These are phyloP conservation scores for Menidia menidia DNA, from an alignment of 2,797 vertebrate genomes.

Conservation along the genomic window DNA sequence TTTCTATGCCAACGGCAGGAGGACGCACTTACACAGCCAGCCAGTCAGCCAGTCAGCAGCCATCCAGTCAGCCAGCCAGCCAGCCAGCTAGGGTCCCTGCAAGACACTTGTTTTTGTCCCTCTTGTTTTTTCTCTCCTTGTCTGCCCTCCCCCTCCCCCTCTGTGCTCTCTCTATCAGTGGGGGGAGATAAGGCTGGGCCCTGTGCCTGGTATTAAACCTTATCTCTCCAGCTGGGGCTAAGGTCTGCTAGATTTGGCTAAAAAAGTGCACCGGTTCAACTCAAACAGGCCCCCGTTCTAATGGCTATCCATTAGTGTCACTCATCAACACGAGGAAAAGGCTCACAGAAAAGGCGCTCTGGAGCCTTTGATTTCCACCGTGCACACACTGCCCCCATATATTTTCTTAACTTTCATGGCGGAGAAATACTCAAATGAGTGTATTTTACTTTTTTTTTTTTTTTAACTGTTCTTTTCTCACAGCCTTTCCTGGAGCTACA, in stretches of 20 bases:
- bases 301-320: slow-evolving; percentile 73
- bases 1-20: slow-evolving; percentile 86
- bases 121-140: slow-evolving; percentile 69
- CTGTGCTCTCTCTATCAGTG: slow-evolving; percentile 72
- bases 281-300: slow-evolving; percentile 77
- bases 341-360: slow-evolving; percentile 18
- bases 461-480: slow-evolving; percentile 17
- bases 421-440: slow-evolving; percentile 46
- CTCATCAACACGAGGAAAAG: slow-evolving; percentile 46
- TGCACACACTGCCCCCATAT: neutral
- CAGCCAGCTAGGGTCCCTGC: slow-evolving; percentile 75
- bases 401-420: slow-evolving; percentile 40
- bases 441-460: slow-evolving; percentile 29
- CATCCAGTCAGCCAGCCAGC: slow-evolving; percentile 64
- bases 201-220: slow-evolving; percentile 78
- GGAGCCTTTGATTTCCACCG: slow-evolving; percentile 13
- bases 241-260: slow-evolving; percentile 76
- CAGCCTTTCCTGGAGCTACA: slow-evolving; percentile 42
- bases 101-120: slow-evolving; percentile 81
- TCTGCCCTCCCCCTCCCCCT: slow-evolving; percentile 45
- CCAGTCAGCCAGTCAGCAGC: slow-evolving; percentile 53
- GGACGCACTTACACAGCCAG: slow-evolving; percentile 78
- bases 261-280: slow-evolving; percentile 67
- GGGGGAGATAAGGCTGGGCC: slow-evolving; percentile 76
- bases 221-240: slow-evolving; percentile 80